Conservation (phyloP, 1,140 invertebrate species). For the Ganaspis sp. region DNA sequence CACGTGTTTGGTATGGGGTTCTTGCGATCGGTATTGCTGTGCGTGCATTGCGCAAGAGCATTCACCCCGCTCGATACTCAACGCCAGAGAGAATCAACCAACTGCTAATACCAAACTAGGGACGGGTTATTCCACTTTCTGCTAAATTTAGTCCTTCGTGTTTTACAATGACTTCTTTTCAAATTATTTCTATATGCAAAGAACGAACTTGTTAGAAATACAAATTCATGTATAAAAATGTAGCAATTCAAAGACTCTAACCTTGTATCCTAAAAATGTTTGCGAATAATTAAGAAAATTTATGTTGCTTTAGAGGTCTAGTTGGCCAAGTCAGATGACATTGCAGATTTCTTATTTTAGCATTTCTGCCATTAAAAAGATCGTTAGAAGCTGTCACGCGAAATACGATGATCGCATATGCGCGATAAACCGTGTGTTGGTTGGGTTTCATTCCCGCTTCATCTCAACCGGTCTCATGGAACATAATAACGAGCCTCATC, state of each 20-base stretch:
- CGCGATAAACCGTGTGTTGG: neutral
- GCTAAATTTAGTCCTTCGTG: conserved; percentile 7
- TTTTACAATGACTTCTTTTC: neutral
- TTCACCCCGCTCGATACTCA: conserved; percentile 75
- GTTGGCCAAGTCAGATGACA: neutral
- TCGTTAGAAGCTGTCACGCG: conserved; percentile 6
- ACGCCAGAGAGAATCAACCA: conserved; percentile 51
- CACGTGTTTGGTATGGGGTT: conserved; percentile 5
- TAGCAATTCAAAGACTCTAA: neutral
- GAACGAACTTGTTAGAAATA: neutral
- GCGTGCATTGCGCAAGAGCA: conserved; percentile 74
- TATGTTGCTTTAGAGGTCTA: neutral
- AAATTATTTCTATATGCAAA: neutral
- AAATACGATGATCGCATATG: neutral
- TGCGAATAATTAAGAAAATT: neutral
- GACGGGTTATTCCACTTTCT: conserved; percentile 28
- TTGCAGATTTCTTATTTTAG: conserved; percentile 3
- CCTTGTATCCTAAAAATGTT: neutral
- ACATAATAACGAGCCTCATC: conserved; percentile 12
- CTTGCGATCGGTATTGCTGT: conserved; percentile 62
- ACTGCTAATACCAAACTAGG: conserved; percentile 51
- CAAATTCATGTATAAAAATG: neutral
- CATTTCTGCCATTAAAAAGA: conserved; percentile 2
- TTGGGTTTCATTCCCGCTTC: neutral
- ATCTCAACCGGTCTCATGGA: neutral